A percentile compares a stretch with the other conserved stretches of the same genome.
Conservation (phyloP, 1,140 invertebrate genomes). For the Megalopta genalis region DNA sequence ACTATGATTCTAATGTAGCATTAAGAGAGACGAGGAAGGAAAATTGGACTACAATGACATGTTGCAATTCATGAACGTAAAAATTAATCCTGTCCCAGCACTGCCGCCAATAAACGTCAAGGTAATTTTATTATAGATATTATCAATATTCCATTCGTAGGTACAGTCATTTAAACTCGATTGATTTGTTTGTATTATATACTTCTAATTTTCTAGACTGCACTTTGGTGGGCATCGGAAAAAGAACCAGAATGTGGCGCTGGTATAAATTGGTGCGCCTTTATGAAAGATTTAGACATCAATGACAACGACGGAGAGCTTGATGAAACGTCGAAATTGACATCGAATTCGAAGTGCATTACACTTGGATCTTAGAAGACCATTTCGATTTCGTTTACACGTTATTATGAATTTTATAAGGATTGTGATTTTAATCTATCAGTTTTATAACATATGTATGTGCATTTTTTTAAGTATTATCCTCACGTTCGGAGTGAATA, state of each 20-base stretch:
- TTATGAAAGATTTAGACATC: slow-evolving; percentile 80
- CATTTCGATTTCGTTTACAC: not conserved
- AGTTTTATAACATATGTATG: too few relatives aligned
- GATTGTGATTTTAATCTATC: too few relatives aligned
- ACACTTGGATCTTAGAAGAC: not conserved
- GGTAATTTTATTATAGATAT: slow-evolving; percentile 58
- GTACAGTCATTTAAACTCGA: too few relatives aligned
- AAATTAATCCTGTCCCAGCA: slow-evolving; percentile 80
- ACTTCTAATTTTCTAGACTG: slow-evolving; percentile 68
- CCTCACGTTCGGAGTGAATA: not conserved
- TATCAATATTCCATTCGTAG: too few relatives aligned
- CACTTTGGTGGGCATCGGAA: slow-evolving; percentile 79
- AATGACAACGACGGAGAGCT: slow-evolving; percentile 55
- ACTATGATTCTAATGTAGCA: slow-evolving; percentile 61
- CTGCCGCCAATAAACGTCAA: slow-evolving; percentile 79
- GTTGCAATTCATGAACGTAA: slow-evolving; percentile 82
- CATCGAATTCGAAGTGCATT: not conserved
- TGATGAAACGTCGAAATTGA: not conserved
- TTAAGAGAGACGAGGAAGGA: slow-evolving; percentile 83
- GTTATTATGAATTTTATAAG: not conserved
- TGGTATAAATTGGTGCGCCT: slow-evolving; percentile 79
- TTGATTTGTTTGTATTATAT: too few relatives aligned
- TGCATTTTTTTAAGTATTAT: not conserved
- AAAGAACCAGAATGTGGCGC: slow-evolving; percentile 72
- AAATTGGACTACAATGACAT: slow-evolving; percentile 83